phyloP scores from a whole-genome alignment of 2,888 invertebrate species.

The Rhodophaea formosa region DNA sequence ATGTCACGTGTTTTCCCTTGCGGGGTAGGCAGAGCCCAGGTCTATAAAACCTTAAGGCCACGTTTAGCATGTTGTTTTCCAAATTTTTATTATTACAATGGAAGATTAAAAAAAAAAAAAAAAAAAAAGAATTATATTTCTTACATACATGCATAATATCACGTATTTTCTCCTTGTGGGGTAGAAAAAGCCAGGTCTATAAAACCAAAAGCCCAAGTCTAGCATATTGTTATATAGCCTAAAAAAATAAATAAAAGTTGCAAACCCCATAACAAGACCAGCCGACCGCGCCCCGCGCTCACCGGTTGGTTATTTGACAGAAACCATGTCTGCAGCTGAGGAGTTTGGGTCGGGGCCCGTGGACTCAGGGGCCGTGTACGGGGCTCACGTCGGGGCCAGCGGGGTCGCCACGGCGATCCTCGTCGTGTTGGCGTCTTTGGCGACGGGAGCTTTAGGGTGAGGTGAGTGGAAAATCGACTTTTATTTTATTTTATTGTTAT shows the following conservation, averaged over 20 bases:
- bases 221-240: too few relatives aligned
- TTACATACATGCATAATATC: too few relatives aligned
- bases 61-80: too few relatives aligned
- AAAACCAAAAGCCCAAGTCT: too few relatives aligned
- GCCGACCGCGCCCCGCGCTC: slow-evolving; percentile 48
- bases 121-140: too few relatives aligned
- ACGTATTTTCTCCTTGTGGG: too few relatives aligned
- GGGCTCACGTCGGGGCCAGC: slow-evolving; percentile 74
- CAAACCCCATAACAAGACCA: slow-evolving; percentile 42
- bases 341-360: slow-evolving; percentile 50
- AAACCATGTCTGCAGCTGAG: slow-evolving; percentile 66
- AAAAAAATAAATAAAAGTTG: background rate
- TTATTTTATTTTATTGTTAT: slow-evolving; percentile 4
- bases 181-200: too few relatives aligned
- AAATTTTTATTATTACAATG: too few relatives aligned
- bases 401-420: slow-evolving; percentile 83
- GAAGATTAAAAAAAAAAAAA: too few relatives aligned
- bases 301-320: slow-evolving; percentile 59
- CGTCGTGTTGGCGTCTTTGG: slow-evolving; percentile 83
- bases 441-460: slow-evolving; percentile 88
- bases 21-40: too few relatives aligned
- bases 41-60: too few relatives aligned
- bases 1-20: too few relatives aligned
- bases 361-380: slow-evolving; percentile 48
- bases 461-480: slow-evolving; percentile 74